Evolutionary conservation across 2,797 vertebrate species (phyloP), one percentile per base, ranked within the genome.

Genomic region (Yasuhikotakia modesta): DNA sequence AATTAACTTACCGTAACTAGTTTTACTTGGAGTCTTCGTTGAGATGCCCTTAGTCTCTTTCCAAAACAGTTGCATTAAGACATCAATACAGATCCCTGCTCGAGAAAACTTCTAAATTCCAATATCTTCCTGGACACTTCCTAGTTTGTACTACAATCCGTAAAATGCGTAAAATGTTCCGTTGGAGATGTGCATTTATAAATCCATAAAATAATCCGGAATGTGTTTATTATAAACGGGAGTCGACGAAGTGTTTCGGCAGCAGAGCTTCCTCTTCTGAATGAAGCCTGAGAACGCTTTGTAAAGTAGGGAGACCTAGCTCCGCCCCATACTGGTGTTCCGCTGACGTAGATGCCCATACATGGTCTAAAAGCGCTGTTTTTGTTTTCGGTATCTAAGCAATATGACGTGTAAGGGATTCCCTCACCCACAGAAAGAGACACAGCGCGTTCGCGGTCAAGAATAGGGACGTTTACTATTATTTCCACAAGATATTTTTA

Each of bases 311-410:
- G 78, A 80, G 86, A 82, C 75, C 86, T 90, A 78, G 86, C 88
- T 86, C 94, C 94, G 90, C 95, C 94, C 70, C 80, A 89, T 88
- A 52, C 73, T 60, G 94, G 93, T 93, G 95, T 96, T 97, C 96
- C 96, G 96, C 94, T 98, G 96, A 98, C 97, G 97, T 96, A 98
- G 91, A 89, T 96, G 96, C 88, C 96, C 97, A 99, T 95, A 96
- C 97, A 94, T 92, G 94, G 94, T 79, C 87, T 86, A 87, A 83
- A 92, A 91, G 74, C 81, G 80, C 86, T 96, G 91, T 98, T 96
- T 95, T 87, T 86, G 85, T 97, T 98, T 97, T 97, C 95, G 95
- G 96, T 98, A 94, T 96, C 97, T 95, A 95, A 96, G 96, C 96
- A 95, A 78, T 95, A 95, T 96, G 94, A 94, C 94, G 94, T 94